phyloP scores from a whole-genome alignment of 1,140 invertebrate genomes.

The Antheraea mylitta region DNA sequence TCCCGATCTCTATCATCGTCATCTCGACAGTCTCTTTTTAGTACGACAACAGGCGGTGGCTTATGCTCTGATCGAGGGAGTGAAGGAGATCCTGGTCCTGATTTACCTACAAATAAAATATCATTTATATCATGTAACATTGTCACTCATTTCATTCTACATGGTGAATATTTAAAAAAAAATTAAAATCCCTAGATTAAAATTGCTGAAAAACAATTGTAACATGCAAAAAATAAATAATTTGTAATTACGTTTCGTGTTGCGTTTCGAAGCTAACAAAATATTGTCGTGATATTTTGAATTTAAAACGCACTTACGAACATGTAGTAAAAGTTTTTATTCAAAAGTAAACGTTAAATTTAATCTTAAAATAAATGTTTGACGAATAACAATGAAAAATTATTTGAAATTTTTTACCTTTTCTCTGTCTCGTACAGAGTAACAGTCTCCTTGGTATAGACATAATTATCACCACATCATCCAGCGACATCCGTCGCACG shows the following conservation, averaged over 20 bases:
- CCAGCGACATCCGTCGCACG: conserved; percentile 97
- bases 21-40: conserved; percentile 93
- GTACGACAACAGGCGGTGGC: conserved; percentile 94
- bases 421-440: conserved; percentile 92
- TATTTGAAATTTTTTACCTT: conserved; percentile 57
- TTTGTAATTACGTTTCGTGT: too few relatives aligned
- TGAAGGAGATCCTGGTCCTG: conserved; percentile 83
- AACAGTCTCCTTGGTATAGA: conserved; percentile 97
- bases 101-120: conserved; percentile 75
- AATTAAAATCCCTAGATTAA: too few relatives aligned
- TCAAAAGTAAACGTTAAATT: too few relatives aligned
- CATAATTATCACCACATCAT: conserved; percentile 99
- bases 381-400: too few relatives aligned
- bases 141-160: background rate
- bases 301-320: too few relatives aligned
- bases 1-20: conserved; percentile 87
- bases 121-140: background rate
- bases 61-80: conserved; percentile 88
- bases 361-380: too few relatives aligned
- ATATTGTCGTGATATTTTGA: too few relatives aligned
- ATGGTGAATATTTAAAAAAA: too few relatives aligned
- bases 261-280: too few relatives aligned
- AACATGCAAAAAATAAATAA: too few relatives aligned
- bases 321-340: too few relatives aligned
- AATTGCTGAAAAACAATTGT: too few relatives aligned